Conservation (phyloP, 2,113 vertebrate genomes). For the Chinchilla lanigera region DNA sequence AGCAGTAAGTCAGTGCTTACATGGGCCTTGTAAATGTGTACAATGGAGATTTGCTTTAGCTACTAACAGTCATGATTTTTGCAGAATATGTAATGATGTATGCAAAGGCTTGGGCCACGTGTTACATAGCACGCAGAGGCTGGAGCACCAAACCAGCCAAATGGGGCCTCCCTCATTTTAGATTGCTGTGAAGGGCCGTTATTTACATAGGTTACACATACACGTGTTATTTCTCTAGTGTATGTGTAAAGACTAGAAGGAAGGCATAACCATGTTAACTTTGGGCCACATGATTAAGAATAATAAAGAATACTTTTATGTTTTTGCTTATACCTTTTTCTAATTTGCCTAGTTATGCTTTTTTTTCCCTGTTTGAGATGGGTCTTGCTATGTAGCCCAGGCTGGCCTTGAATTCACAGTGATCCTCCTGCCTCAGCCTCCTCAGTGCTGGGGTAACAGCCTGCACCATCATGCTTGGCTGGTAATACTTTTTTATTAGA, state of each 20-base stretch:
- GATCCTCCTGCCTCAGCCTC: not conserved
- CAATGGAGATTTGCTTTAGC: not conserved
- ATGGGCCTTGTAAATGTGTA: not conserved
- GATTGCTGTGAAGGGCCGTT: not conserved
- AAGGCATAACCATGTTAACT: not conserved
- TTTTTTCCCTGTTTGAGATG: not conserved
- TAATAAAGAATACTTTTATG: not conserved
- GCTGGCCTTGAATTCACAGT: not conserved
- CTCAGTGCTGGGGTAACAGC: not conserved
- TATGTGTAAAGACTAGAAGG: not conserved
- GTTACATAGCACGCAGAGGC: not conserved
- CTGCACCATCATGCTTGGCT: not conserved
- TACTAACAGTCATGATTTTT: constrained; percentile 17
- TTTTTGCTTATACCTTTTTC: not conserved
- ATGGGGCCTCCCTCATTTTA: not conserved
- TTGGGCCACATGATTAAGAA: not conserved
- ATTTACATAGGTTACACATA: not conserved
- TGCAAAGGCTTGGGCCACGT: not conserved
- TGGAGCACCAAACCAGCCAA: not conserved
- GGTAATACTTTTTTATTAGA: not conserved
- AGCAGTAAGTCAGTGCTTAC: not conserved
- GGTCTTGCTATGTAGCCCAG: not conserved
- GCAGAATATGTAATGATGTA: not conserved
- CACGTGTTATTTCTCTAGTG: not conserved
- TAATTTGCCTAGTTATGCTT: not conserved